Percentiles rank a stretch among this genome's conserved stretches.
Evolutionary conservation across 2,888 invertebrate species (phyloP).

Genomic region (Hirtodrosophila duncani): DNA sequence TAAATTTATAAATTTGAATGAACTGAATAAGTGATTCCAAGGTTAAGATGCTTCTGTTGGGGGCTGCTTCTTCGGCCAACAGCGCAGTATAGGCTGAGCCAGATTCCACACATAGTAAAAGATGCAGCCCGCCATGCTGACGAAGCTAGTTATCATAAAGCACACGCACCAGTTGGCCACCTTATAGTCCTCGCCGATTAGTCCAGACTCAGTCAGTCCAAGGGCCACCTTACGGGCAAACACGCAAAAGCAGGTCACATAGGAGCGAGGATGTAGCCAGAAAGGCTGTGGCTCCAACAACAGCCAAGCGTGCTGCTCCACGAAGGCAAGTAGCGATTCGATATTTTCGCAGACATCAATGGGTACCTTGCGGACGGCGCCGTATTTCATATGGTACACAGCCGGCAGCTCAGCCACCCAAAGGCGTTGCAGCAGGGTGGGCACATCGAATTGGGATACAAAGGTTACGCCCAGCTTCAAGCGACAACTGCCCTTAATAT

Average conservation of each 20-base stretch:
- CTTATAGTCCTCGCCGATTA: not conserved
- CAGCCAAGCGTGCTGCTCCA: not conserved
- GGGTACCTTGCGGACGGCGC: not conserved
- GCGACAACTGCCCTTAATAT: not conserved
- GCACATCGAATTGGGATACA: not conserved
- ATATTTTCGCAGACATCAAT: not conserved
- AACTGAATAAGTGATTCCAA: no score
- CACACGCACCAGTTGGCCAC: not conserved
- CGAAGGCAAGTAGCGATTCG: not conserved
- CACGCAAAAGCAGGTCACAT: not conserved
- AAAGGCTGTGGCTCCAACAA: not conserved
- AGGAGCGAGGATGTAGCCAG: conserved; percentile 12
- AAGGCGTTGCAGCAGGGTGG: not conserved
- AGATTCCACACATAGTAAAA: not conserved
- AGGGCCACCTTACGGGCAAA: not conserved
- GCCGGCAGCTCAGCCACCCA: not conserved
- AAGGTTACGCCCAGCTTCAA: not conserved
- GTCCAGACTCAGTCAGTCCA: not conserved
- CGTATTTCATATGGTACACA: conserved; percentile 10
- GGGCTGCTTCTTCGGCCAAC: no score
- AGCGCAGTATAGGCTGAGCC: no score
- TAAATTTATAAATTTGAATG: no score
- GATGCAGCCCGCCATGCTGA: no score
- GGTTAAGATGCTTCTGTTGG: no score
- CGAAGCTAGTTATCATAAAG: not conserved